Conservation (phyloP, 1,140 invertebrate species). For the Drosophila lacteicornis region DNA sequence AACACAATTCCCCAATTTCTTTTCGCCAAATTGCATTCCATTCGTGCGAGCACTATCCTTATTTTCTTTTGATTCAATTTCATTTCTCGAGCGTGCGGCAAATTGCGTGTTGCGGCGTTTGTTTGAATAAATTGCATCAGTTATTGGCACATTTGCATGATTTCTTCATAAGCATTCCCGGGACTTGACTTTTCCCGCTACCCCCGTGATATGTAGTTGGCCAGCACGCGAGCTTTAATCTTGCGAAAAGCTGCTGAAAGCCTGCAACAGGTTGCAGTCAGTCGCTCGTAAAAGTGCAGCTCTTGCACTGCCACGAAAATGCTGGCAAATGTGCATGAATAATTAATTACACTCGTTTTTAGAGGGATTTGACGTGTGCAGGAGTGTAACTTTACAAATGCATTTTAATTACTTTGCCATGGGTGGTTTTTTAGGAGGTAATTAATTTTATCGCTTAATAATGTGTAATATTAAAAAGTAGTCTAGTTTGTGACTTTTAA, state of each 20-base stretch:
- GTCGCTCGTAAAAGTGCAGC: constrained; percentile 1
- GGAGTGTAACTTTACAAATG: constrained; percentile 3
- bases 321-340: constrained; percentile 1
- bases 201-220: constrained; percentile 41
- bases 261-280: constrained; percentile 60
- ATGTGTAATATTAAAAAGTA: neutral
- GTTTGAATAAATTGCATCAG: constrained; percentile 62
- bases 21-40: constrained; percentile 63
- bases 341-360: neutral
- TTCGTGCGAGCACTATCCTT: constrained; percentile 26
- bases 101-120: constrained; percentile 53
- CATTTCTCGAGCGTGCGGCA: constrained; percentile 43
- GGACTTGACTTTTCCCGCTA: neutral
- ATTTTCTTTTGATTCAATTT: constrained; percentile 51
- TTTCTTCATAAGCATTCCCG: constrained; percentile 24
- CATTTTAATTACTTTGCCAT: constrained; percentile 9
- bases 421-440: constrained; percentile 1
- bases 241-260: constrained; percentile 14
- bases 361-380: neutral
- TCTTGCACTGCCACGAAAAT: constrained; percentile 3
- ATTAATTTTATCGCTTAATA: constrained; percentile 5
- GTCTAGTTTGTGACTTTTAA: neutral
- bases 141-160: constrained; percentile 71
- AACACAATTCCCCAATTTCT: constrained; percentile 31
- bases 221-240: constrained; percentile 57